Conservation (phyloP, 2,888 invertebrate genomes). For the Cotesia congregata region DNA sequence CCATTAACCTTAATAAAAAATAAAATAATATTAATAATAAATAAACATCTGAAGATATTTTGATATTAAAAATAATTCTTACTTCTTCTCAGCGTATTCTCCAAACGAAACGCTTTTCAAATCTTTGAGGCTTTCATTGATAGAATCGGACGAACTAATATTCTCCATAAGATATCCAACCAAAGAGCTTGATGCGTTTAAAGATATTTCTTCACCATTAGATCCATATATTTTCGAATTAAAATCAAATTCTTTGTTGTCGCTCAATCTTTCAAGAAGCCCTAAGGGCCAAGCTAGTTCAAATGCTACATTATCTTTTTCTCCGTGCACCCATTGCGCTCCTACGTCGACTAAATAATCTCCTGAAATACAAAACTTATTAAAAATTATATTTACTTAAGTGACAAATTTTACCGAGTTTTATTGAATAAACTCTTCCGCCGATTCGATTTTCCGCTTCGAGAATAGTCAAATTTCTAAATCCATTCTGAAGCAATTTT, state of each 20-base stretch:
- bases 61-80: conserved; percentile 41
- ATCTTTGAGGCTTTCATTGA: conserved; percentile 8
- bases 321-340: conserved; percentile 61
- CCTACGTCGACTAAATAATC: conserved; percentile 57
- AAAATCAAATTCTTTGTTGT: conserved; percentile 31
- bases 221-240: conserved; percentile 30
- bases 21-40: background rate
- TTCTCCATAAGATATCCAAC: background rate
- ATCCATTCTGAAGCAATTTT: conserved; percentile 69
- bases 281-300: conserved; percentile 57
- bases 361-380: conserved; percentile 43
- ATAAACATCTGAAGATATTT: background rate
- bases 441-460: conserved; percentile 72
- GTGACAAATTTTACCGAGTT: conserved; percentile 66
- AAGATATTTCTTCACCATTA: conserved; percentile 32
- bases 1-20: conserved; percentile 42
- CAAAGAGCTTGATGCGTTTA: background rate
- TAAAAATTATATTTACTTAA: too few species aligned
- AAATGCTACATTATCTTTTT: conserved; percentile 54
- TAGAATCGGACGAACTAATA: background rate
- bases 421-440: conserved; percentile 68
- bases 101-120: conserved; percentile 30
- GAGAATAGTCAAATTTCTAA: conserved; percentile 70
- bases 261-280: conserved; percentile 46
- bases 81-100: conserved; percentile 59